Base-by-base conservation (phyloP, 2,888 invertebrate genomes). In the Sepioteuthis lessoniana region DNA sequence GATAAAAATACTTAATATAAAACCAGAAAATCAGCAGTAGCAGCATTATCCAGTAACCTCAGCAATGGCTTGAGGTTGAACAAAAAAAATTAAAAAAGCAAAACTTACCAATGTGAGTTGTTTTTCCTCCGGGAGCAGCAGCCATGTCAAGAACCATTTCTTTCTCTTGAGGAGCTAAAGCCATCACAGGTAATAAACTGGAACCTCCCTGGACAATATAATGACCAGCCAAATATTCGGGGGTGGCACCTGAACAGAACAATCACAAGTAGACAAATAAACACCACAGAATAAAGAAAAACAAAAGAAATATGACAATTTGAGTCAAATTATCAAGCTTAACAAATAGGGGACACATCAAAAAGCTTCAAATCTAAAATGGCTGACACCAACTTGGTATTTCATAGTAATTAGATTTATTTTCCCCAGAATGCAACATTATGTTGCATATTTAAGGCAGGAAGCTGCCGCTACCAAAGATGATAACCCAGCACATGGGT, bases 81-180 rank as follows among this genome's bases (percentile, higher is more conserved):
- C 19, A n/a, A 91, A 91, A 38, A 0, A n/a, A n/a, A n/a, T n/a
- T n/a, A 42, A 31, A 4, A 38, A 42, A 91, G 42, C 10, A 91
- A 42, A 47, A 91, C 94, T 95, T 96, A 97, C 98, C 98, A 94
- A 99, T 99, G 97, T 99, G 99, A 0, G 99, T 99, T 0, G 99
- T 99, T 97, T 99, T 99, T 21, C 99, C 99, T 93, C 99, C 99
- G 0, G 99, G 99, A 0, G 99, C 99, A 0, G 99, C 98, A 97
- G 99, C 99, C 99, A 99, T 98, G 97, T 99, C 99, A 60, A 99
- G 97, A 95, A 99, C 98, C 93, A 96, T 98, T 97, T 99, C 99
- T 96, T 99, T 98, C 97, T 99, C 99, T 97, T 99, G 99, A 0
- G 99, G 99, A 0, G 99, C 99, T 94, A 99, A 97, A 0, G 99